Evolutionary conservation across 2,888 invertebrate genomes (phyloP), one percentile per base, ranked within the genome.

Genomic region (Margaritifera margaritifera): DNA sequence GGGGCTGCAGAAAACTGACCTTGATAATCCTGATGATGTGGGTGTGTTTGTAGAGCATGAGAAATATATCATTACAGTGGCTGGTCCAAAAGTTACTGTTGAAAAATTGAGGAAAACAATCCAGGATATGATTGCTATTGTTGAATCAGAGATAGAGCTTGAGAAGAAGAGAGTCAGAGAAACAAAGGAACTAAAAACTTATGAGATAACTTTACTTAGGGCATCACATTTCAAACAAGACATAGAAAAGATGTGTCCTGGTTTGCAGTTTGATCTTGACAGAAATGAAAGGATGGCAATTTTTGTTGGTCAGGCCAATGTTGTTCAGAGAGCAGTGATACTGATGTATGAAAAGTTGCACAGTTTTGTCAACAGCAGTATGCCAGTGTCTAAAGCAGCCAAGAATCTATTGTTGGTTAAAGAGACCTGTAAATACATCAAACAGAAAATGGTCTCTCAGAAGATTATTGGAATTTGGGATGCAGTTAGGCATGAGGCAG

Each of bases 401-500:
- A 31, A 31, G 31, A 31, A 31, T 6, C 31, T 31, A 8, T 31
- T 31, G 31, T 31, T 6, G 4, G 31, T 31, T 31, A 31, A 31
- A 31, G 31, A 31, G 31, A 31, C 31, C 5, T 31, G 31, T 31
- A 31, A 31, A 31, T 31, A 67, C 25, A 66, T 73, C 22, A 69
- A 68, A 52, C 62, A 24, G 25, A 31, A 57, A 25, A 22, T 70
- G 20, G 62, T 27, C 20, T 27, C 55, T 18, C 51, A 62, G 22
- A 42, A 66, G 18, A 50, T 72, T n/a, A 55, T 69, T 27, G 66
- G 66, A 19, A 61, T 72, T 6, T 72, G 72, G 72, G 67, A 72
- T 59, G 64, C 60, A 20, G n/a, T 24, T 4, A 59, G 59, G 61
- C 60, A 56, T 4, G 31, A 58, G 18, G 60, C 51, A 19, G 56